Conservation (phyloP, 2,113 vertebrate species). For the Bubo scandiacus region DNA sequence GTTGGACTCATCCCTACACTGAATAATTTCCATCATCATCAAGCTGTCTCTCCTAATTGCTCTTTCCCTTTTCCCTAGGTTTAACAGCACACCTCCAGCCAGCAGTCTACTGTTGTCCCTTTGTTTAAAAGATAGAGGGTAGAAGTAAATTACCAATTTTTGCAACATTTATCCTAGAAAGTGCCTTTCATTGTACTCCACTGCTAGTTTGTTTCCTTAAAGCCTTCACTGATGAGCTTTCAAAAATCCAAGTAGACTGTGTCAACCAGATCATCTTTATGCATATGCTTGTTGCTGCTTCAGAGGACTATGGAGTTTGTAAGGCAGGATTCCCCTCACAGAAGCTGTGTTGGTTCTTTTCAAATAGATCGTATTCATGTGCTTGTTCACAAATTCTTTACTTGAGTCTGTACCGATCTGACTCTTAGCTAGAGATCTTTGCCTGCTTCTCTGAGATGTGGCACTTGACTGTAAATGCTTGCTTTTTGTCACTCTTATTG, state of each 20-base stretch:
- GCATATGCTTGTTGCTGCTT: too few relatives aligned
- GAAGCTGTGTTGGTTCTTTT: neutral
- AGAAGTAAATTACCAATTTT: neutral
- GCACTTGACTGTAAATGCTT: neutral
- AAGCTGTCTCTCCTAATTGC: neutral
- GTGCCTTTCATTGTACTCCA: accelerated
- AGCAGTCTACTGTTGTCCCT: neutral
- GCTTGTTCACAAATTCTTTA: neutral
- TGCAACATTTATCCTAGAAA: neutral
- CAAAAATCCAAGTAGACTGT: neutral
- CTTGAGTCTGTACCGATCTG: neutral
- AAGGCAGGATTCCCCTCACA: neutral
- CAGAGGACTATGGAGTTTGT: neutral
- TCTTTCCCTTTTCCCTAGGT: neutral
- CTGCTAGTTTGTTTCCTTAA: neutral
- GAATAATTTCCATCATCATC: neutral
- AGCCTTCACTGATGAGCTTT: neutral
- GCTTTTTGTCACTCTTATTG: neutral
- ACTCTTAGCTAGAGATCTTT: neutral
- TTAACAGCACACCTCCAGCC: neutral
- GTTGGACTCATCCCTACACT: neutral
- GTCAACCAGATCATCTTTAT: neutral
- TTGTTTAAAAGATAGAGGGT: neutral
- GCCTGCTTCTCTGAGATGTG: neutral
- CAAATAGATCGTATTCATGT: neutral